These are phyloP conservation scores for Oasisia sp. DNA, from an alignment of 2,888 invertebrate genomes.

Conservation along the genomic window DNA sequence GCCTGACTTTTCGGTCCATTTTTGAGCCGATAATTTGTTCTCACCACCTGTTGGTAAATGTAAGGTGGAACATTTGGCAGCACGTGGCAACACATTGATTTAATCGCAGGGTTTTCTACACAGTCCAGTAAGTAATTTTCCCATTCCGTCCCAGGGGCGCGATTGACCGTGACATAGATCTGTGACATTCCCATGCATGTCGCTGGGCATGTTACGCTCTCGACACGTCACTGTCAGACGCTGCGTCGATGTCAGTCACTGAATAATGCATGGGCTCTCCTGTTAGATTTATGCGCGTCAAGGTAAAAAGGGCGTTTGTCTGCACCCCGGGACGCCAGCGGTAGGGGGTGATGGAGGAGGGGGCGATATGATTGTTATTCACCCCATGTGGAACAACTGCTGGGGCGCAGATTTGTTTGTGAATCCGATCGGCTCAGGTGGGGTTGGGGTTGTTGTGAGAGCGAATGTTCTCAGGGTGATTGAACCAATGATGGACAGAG, in stretches of 20 bases:
- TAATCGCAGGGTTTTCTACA: background rate
- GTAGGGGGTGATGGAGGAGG: background rate
- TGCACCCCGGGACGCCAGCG: background rate
- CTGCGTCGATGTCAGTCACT: background rate
- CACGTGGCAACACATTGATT: background rate
- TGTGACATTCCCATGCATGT: conserved; percentile 1
- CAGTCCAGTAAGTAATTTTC: background rate
- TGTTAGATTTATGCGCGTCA: background rate
- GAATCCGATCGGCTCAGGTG: background rate
- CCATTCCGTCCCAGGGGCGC: background rate
- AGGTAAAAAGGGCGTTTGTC: conserved; percentile 3
- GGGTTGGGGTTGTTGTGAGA: too few relatives aligned
- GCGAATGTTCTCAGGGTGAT: background rate
- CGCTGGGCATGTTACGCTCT: background rate
- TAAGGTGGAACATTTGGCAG: background rate
- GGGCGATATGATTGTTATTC: background rate
- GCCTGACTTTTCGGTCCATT: background rate
- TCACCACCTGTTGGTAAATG: background rate
- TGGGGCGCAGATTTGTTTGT: background rate
- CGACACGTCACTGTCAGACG: background rate
- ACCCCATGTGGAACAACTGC: background rate
- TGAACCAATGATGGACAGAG: background rate
- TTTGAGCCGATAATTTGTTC: background rate
- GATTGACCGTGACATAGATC: background rate
- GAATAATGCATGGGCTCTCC: background rate